Percentiles rank a stretch among this genome's conserved stretches.
Evolutionary conservation across 2,113 vertebrate genomes (phyloP).

Genomic region (Corythoichthys haematopterus): DNA sequence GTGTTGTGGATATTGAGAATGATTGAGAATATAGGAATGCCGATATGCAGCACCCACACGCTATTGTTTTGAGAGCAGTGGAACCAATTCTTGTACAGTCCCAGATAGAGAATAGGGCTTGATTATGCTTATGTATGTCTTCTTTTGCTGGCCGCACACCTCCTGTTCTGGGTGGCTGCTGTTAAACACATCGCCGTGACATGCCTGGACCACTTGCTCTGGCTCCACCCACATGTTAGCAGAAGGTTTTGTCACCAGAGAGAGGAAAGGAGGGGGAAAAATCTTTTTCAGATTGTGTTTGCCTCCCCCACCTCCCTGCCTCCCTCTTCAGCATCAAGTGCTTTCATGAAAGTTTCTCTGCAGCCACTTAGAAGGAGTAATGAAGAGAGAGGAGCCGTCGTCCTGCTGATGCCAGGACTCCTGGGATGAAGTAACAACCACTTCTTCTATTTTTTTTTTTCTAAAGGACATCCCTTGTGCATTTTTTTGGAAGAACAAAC

Average conservation of each 20-base stretch:
- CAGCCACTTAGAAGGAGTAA: conserved; percentile 58
- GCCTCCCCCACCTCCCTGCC: conserved; percentile 7
- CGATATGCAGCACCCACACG: background rate
- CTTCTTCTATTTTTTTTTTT: conserved; percentile 41
- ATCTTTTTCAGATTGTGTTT: conserved; percentile 43
- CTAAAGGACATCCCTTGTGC: conserved; percentile 47
- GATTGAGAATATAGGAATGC: conserved; percentile 19
- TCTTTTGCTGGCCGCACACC: background rate
- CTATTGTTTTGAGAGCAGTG: conserved; percentile 30
- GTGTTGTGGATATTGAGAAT: conserved; percentile 45
- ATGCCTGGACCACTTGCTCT: conserved; percentile 28
- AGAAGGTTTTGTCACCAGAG: conserved; percentile 61
- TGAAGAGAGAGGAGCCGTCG: conserved; percentile 60
- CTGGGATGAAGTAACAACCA: conserved; percentile 56
- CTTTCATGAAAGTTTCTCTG: conserved; percentile 51
- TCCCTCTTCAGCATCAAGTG: conserved; percentile 73
- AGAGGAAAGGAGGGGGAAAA: conserved; percentile 17
- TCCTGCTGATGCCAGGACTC: conserved; percentile 52
- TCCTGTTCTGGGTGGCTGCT: conserved; percentile 12
- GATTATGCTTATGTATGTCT: background rate
- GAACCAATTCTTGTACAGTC: conserved; percentile 49
- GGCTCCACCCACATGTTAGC: conserved; percentile 67
- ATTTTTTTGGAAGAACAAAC: conserved; percentile 36
- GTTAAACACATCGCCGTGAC: conserved; percentile 30
- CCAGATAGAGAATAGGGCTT: conserved; percentile 23